Evolutionary conservation across 2,113 vertebrate genomes (phyloP).

Genomic region (Muntiacus reevesi): DNA sequence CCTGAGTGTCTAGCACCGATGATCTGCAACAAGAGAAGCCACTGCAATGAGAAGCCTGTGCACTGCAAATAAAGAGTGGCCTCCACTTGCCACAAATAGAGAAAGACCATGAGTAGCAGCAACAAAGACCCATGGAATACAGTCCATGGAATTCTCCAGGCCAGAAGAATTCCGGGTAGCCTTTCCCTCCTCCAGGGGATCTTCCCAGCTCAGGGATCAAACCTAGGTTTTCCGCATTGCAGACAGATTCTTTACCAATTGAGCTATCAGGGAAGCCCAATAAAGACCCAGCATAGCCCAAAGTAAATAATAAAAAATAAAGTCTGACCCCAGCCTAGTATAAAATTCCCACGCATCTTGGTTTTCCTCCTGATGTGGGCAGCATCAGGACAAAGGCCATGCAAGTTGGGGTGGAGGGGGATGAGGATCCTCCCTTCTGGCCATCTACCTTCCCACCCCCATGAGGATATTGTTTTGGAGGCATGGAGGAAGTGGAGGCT

Average conservation of each 20-base stretch:
- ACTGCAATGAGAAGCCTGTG: background rate
- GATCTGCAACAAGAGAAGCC: background rate
- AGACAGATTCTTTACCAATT: background rate
- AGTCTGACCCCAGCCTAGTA: background rate
- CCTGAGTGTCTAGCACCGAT: background rate
- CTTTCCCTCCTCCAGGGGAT: background rate
- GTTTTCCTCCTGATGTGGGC: background rate
- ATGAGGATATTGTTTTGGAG: background rate
- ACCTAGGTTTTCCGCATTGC: background rate
- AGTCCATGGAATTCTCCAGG: background rate
- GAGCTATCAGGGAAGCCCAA: background rate
- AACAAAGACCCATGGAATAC: background rate
- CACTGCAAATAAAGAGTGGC: background rate
- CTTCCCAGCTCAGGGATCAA: background rate
- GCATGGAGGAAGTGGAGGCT: constrained; percentile 10
- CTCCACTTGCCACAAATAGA: background rate
- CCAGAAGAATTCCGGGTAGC: background rate
- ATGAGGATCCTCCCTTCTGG: too few species aligned
- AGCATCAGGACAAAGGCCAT: background rate
- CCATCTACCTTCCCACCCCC: background rate
- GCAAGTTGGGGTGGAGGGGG: background rate
- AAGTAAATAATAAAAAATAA: background rate
- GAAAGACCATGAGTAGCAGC: background rate
- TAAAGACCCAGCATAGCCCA: background rate
- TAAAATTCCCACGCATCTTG: background rate